Base-by-base conservation (phyloP, 1,140 invertebrate species). In the Drosophila teissieri region DNA sequence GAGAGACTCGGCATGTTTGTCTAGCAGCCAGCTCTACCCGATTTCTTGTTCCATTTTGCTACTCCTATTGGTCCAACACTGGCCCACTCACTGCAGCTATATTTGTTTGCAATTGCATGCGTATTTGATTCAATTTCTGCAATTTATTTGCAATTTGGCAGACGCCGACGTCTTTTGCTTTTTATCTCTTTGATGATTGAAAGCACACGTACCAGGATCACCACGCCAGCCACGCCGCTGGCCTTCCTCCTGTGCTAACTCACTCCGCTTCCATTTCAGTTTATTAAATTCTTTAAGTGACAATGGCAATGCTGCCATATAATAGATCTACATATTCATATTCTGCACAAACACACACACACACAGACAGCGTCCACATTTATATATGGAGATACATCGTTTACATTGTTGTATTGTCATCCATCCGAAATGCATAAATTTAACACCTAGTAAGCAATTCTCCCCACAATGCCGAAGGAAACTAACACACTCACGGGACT, bases 81-180 rank as follows among this genome's bases (percentile, higher is more conserved):
- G n/a, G 5, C 22, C 34, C 31, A 19, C 61, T 19, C 15, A 11
- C 24, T 12, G 22, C 48, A 17, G 24, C 48, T 77, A 77, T 80
- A 89, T 89, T 89, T 89, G 84, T 89, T 89, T 89, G 84, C 84
- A 84, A 89, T 89, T 89, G 84, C 84, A 89, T 89, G 84, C 85
- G 84, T 89, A 89, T 89, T 89, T 89, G 84, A 89, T 89, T 89
- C 84, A 89, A 89, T 89, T 89, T 89, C 84, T 89, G 84, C 84
- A 89, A 89, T 89, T 89, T 89, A 89, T 89, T 89, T 88, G 84
- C 84, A 88, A 88, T 88, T 88, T 88, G 84, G 76, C 77, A 78
- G 77, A 80, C 76, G 65, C 58, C 84, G 75, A 65, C 72, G 56
- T 73, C 67, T 68, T 39, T 48, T 82, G 61, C 64, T 62, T 84